Base-by-base conservation (phyloP, 2,888 invertebrate species). In the Spilarctia lutea region DNA sequence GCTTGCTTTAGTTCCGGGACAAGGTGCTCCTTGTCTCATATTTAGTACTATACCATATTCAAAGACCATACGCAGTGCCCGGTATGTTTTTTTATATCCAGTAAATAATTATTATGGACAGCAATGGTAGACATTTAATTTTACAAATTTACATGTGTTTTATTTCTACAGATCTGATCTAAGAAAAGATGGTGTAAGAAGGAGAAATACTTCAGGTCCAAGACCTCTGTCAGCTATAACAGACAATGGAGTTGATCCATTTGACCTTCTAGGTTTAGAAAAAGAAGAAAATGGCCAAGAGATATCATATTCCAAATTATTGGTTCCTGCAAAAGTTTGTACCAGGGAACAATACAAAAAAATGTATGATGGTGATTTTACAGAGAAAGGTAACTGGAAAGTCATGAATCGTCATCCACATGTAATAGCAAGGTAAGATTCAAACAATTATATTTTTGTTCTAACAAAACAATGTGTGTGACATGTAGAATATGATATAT, bases 41-140 rank as follows among this genome's bases (percentile, higher is more conserved):
- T 99, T 98, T 91, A 99, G 99, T 63, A 97, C 98, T 74, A 97
- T 99, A 89, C 98, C 99, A 56, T 99, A 98, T 91, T 97, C 97
- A 75, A 97, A 97, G 90, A 97, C 97, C 85, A 92, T 96, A 78
- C 96, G 97, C 76, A 96, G 94, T 88, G 96, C 96, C 84, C 96
- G 97, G 97, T 97, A 90, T 91, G 93, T 88, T 27, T 63, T 74
- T 0, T 30, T 8, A 16, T 30, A 16, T 18, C 7, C 27, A 60
- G n/a, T 60, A 18, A 27, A 0, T 30, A 63, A 7, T 63, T 91
- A 97, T 96, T 85, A 92, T 96, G 77, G 96, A 97, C 77, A 96
- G 94, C 88, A 96, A 96, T 84, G 96, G 97, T 97, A 90, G 91
- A 93, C 88, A 27, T 63, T 74, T 30, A 0, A 18, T 30, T 16